Conservation (phyloP, 2,113 vertebrate genomes). For the Rhinoderma darwinii region DNA sequence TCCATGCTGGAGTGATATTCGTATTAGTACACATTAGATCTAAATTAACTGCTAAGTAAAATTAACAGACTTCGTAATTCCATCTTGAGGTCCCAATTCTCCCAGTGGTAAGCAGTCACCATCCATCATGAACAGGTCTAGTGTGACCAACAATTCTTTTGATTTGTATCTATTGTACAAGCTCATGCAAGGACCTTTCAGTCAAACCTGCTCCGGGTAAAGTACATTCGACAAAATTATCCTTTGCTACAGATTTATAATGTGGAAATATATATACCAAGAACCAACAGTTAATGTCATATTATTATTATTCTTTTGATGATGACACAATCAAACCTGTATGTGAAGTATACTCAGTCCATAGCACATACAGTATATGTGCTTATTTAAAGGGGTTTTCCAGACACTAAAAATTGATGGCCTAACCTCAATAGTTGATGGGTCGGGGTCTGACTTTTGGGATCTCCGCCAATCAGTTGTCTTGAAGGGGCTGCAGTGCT, state of each 20-base stretch:
- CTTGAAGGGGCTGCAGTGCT: too few species aligned
- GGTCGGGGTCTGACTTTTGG: too few species aligned
- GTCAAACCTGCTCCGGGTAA: slow-evolving; percentile 22
- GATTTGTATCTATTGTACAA: slow-evolving; percentile 16
- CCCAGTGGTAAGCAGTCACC: not conserved
- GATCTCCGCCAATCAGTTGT: too few species aligned
- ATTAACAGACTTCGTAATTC: not conserved
- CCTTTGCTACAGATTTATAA: not conserved
- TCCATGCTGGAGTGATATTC: not conserved
- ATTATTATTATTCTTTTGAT: not conserved
- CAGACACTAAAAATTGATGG: too few species aligned
- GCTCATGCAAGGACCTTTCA: slow-evolving; percentile 38
- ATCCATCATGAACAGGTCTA: not conserved
- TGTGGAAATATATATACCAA: slow-evolving; percentile 58
- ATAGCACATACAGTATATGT: not conserved
- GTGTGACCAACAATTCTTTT: not conserved
- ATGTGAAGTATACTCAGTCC: not conserved
- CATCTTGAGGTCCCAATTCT: not conserved
- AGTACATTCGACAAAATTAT: not conserved
- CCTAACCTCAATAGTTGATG: too few species aligned
- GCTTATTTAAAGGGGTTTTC: not conserved
- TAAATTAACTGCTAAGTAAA: not conserved
- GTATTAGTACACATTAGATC: not conserved
- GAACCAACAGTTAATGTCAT: slow-evolving; percentile 58
- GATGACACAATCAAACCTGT: slow-evolving; percentile 42